Percentiles rank a stretch among this genome's conserved stretches.
Evolutionary conservation across 2,888 invertebrate genomes (phyloP).

Genomic region (Hydraecia micacea): DNA sequence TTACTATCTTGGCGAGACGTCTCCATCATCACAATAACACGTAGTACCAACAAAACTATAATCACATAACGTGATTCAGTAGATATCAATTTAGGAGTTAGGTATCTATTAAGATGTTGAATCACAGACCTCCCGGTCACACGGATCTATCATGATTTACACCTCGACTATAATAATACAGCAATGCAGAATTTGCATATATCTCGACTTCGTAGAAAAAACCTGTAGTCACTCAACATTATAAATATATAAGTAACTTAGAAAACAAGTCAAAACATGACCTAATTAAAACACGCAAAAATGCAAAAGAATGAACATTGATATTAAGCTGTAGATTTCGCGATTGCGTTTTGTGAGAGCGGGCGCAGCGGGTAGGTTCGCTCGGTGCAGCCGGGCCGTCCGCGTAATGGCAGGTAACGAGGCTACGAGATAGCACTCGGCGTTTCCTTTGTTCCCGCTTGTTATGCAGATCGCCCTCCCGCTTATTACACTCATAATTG

Average conservation of each 20-base stretch:
- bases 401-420: constrained; percentile 68
- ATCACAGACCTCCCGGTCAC: constrained; percentile 33
- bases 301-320: constrained; percentile 42
- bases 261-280: constrained; percentile 19
- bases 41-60: constrained; percentile 30
- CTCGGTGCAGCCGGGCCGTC: constrained; percentile 35
- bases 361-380: constrained; percentile 40
- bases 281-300: constrained; percentile 31
- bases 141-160: constrained; percentile 44
- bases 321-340: constrained; percentile 48
- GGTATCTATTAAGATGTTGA: constrained; percentile 38
- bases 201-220: constrained; percentile 13
- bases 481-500: constrained; percentile 72
- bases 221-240: background rate
- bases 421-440: constrained; percentile 72
- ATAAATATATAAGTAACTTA: background rate
- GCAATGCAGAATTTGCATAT: constrained; percentile 18
- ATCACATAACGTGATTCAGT: constrained; percentile 46
- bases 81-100: constrained; percentile 21
- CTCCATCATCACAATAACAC: constrained; percentile 34
- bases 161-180: constrained; percentile 13
- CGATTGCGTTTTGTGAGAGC: constrained; percentile 42
- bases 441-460: constrained; percentile 75
- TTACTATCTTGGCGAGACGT: constrained; percentile 39
- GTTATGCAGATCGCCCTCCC: constrained; percentile 73